Conservation (phyloP, 2,113 vertebrate species). For the Crotalus tigris region DNA sequence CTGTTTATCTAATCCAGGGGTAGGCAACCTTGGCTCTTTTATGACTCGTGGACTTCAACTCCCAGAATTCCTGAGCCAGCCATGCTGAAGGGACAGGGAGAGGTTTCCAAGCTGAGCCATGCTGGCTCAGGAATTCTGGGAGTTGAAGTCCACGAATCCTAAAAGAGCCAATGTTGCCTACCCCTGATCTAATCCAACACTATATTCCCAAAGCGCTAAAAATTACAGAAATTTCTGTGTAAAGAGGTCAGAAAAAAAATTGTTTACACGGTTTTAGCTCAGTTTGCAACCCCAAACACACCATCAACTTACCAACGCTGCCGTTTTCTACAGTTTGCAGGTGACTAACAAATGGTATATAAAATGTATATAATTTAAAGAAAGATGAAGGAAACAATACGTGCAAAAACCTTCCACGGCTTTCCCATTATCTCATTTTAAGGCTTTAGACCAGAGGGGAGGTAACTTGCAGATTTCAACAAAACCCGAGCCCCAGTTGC, state of each 20-base stretch:
- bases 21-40: too few relatives aligned
- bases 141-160: too few relatives aligned
- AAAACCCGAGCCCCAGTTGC: not conserved
- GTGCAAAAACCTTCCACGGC: not conserved
- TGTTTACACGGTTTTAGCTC: not conserved
- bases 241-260: not conserved
- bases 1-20: too few relatives aligned
- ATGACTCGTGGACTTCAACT: too few relatives aligned
- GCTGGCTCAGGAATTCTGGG: too few relatives aligned
- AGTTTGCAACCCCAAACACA: not conserved
- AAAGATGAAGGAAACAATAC: not conserved
- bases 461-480: not conserved
- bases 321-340: not conserved
- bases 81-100: too few relatives aligned
- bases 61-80: too few relatives aligned
- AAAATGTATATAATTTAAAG: not conserved
- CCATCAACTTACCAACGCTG: not conserved
- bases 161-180: too few relatives aligned
- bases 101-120: too few relatives aligned
- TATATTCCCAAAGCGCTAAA: not conserved
- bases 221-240: not conserved
- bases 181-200: not conserved
- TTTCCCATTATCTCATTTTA: not conserved
- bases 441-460: not conserved
- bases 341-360: not conserved